These are phyloP conservation scores for Steinernema carpocapsae DNA, from an alignment of 2,888 invertebrate species.

Conservation along the genomic window DNA sequence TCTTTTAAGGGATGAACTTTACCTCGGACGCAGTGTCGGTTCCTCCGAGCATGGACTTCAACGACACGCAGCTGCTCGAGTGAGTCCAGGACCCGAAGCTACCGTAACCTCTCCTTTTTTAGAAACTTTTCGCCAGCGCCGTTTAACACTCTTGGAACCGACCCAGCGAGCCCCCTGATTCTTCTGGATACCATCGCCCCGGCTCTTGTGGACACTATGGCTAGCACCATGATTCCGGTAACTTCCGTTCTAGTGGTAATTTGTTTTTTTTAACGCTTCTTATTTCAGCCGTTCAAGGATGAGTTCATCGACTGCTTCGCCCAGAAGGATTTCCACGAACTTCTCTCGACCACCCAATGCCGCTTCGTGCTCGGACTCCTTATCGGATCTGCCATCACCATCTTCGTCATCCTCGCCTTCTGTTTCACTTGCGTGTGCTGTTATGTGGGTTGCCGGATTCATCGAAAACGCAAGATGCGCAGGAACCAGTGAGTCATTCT, in stretches of 20 bases:
- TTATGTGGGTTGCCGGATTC: constrained; percentile 3
- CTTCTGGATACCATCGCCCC: background rate
- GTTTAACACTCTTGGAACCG: no score
- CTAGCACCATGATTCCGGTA: no score
- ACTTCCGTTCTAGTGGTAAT: background rate
- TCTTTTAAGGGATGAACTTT: background rate
- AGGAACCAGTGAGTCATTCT: constrained; percentile 12
- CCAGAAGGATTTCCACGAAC: background rate
- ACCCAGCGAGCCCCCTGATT: no score
- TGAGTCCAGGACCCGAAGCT: no score
- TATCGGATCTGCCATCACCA: background rate
- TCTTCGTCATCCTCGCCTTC: background rate
- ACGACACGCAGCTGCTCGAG: background rate
- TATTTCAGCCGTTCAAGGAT: constrained; percentile 6
- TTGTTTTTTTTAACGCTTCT: background rate
- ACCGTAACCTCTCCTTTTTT: no score
- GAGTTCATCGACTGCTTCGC: constrained; percentile 23
- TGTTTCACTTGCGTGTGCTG: background rate
- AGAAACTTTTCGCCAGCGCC: no score
- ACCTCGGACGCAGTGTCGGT: background rate
- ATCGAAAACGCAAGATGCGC: constrained; percentile 19
- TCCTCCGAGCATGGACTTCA: background rate
- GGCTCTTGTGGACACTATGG: background rate
- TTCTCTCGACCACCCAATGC: background rate
- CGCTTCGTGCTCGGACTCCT: constrained; percentile 20